phyloP scores from a whole-genome alignment of 2,797 vertebrate species.

The Erethizon dorsatum region DNA sequence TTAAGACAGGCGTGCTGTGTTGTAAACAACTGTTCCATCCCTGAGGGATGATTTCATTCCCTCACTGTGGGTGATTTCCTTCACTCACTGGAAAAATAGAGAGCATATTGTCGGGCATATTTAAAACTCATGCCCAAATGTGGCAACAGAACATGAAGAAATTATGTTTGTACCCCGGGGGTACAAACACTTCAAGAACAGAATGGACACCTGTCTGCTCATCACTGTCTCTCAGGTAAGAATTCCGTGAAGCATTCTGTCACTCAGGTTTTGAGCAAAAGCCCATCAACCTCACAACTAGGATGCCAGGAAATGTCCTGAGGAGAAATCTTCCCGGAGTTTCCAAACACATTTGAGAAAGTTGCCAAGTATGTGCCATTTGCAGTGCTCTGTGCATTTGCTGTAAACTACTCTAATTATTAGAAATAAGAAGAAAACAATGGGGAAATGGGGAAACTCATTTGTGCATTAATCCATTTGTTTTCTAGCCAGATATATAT shows the following conservation, averaged over 20 bases:
- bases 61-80: background rate
- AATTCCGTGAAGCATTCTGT: background rate
- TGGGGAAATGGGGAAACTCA: background rate
- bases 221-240: background rate
- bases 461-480: background rate
- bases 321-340: background rate
- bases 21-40: background rate
- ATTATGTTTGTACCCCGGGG: background rate
- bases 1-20: background rate
- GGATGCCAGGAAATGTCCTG: background rate
- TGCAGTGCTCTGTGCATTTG: background rate
- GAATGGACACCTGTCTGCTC: background rate
- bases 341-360: conserved; percentile 20
- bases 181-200: background rate
- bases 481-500: background rate
- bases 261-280: background rate
- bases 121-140: background rate
- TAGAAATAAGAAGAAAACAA: background rate
- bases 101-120: background rate
- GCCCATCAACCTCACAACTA: background rate
- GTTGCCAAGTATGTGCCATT: background rate
- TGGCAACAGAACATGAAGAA: background rate
- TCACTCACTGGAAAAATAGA: background rate
- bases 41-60: background rate
- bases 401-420: background rate